Evolutionary conservation across 2,888 invertebrate species (phyloP).

Genomic region (Ornithoptera priamus): DNA sequence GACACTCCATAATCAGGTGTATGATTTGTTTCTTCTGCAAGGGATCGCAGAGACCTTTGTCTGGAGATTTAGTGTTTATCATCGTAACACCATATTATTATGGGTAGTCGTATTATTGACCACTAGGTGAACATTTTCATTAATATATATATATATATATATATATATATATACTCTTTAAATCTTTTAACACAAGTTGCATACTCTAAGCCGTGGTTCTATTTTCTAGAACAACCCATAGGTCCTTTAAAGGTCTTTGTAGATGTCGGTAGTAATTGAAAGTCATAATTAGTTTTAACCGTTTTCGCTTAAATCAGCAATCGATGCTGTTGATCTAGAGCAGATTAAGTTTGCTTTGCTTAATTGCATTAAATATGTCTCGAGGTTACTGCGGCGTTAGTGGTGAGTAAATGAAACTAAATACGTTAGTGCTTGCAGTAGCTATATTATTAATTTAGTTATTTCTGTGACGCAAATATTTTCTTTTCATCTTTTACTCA

Average conservation of each 20-base stretch:
- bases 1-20: no score
- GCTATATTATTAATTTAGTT: not conserved
- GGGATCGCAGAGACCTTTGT: no score
- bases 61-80: no score
- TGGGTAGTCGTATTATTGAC: no score
- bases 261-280: not conserved
- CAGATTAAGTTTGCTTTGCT: constrained; percentile 1
- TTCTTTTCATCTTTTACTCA: no score
- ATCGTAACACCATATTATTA: no score
- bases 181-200: no score
- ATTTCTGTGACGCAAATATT: no score
- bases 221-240: not conserved
- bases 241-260: not conserved
- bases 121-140: no score
- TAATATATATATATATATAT: no score
- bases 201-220: not conserved
- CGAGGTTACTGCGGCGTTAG: not conserved
- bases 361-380: constrained; percentile 2
- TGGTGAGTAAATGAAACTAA: not conserved
- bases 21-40: no score
- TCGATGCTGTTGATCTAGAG: constrained; percentile 1
- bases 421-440: not conserved
- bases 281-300: constrained; percentile 1
- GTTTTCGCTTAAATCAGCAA: not conserved
- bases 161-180: no score